Evolutionary conservation across 2,113 vertebrate species (phyloP).

Genomic region (Suricata suricatta): DNA sequence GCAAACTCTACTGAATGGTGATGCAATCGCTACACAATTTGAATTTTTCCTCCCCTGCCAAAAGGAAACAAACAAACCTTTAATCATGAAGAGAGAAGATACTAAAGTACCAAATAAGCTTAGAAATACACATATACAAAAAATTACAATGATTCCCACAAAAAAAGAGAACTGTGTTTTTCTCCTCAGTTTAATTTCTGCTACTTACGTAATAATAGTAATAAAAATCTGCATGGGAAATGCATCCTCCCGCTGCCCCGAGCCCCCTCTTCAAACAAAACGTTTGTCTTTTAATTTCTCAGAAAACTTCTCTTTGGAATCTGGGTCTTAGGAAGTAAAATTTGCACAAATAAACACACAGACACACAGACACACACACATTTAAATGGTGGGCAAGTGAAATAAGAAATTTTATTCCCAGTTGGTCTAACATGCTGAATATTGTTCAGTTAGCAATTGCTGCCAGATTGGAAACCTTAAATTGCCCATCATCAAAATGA

Average conservation of each 20-base stretch:
- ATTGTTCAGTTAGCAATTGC: neutral
- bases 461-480: neutral
- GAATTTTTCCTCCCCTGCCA: too few species aligned
- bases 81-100: neutral
- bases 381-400: neutral
- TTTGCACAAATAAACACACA: neutral
- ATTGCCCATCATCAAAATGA: constrained; percentile 22
- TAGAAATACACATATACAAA: neutral
- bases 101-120: neutral
- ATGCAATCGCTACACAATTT: neutral
- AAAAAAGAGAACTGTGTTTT: neutral
- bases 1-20: neutral
- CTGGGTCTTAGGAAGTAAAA: neutral
- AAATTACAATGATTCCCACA: neutral
- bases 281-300: neutral
- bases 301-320: neutral
- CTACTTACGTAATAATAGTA: neutral
- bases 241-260: neutral
- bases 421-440: neutral
- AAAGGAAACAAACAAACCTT: neutral
- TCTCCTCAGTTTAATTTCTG: neutral
- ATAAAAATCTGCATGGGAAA: neutral
- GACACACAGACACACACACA: neutral
- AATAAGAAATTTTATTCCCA: neutral
- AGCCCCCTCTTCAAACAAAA: neutral